Base-by-base conservation (phyloP, 1,140 invertebrate genomes). In the Cryptotermes secundus region DNA sequence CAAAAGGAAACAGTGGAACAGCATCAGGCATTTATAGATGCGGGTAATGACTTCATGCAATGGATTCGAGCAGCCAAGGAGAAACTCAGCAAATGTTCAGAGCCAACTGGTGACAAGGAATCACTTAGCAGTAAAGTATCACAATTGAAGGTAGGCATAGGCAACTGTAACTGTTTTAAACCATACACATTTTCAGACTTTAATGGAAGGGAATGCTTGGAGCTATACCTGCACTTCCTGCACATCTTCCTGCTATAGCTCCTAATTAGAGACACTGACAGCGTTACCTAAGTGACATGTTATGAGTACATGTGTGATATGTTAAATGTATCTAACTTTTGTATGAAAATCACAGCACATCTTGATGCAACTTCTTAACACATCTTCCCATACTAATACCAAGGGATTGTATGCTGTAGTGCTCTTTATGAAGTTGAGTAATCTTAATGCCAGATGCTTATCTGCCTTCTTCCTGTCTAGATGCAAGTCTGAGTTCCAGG, bases 41-140 rank as follows among this genome's bases (percentile, higher is more conserved):
- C 95, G 84, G 97, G 95, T 84, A 95, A 96, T 88, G 96, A 98
- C 86, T 98, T 99, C 88, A 93, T 96, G 85, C 94, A 96, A 87
- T 99, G 98, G 98, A 93, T 99, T 72, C 92, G 96, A 87, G 93
- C 94, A 83, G 95, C 96, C 19, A 96, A 96, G 88, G 98, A 99
- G 89, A 93, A 94, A 84, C 90, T 98, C n/a, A 94, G 95, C 83
- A 98, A 98, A 89, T 98, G 97, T 88, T 97, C 96, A 1, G 97
- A 98, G 89, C 96, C 97, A 10, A 98, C 96, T 26, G 97, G 97
- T 31, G 97, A 99, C 87, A 98, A 97, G 87, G 97, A 98, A 89
- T 95, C 94, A 53, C 90, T 97, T 84, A 95, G 94, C 38, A 95
- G 93, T 86, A 97, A 97, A 90, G 94, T 96, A 65, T 94, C 95